phyloP scores from a whole-genome alignment of 2,797 vertebrate genomes.

The Heterohyrax brucei region DNA sequence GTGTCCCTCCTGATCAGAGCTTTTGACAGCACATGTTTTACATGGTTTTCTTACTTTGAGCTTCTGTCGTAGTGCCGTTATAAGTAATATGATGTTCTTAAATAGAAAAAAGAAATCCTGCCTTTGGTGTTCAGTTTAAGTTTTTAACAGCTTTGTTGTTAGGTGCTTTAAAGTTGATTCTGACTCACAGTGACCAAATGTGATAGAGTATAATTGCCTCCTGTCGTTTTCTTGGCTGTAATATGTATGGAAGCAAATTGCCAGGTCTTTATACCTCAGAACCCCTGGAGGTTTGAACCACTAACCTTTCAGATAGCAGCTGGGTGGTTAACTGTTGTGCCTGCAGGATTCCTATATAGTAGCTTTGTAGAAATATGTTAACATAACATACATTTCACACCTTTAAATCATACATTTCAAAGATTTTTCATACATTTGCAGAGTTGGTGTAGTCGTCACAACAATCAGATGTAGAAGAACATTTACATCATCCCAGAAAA shows the following conservation, averaged over 20 bases:
- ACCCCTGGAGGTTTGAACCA: too few relatives aligned
- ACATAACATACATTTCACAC: background rate
- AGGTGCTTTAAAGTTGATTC: background rate
- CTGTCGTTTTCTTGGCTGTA: too few relatives aligned
- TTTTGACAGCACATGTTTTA: background rate
- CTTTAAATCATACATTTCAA: background rate
- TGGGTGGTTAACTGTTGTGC: too few relatives aligned
- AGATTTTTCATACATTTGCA: background rate
- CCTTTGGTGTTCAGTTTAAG: background rate
- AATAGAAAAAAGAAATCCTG: background rate
- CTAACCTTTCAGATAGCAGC: too few relatives aligned
- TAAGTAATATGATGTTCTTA: background rate
- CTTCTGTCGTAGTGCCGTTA: background rate
- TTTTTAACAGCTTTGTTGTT: conserved; percentile 2
- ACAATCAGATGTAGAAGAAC: background rate
- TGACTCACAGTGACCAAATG: background rate
- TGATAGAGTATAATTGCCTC: too few relatives aligned
- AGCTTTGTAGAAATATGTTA: background rate
- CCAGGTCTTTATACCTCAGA: too few relatives aligned
- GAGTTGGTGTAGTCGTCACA: background rate
- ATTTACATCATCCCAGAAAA: background rate
- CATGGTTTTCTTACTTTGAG: background rate
- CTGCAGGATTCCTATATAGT: too few relatives aligned
- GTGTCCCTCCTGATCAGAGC: background rate
- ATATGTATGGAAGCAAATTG: too few relatives aligned